A percentile compares a stretch with the other conserved stretches of the same genome.
Evolutionary conservation across 2,113 vertebrate genomes (phyloP).

Genomic region (Gasterosteus nipponicus): DNA sequence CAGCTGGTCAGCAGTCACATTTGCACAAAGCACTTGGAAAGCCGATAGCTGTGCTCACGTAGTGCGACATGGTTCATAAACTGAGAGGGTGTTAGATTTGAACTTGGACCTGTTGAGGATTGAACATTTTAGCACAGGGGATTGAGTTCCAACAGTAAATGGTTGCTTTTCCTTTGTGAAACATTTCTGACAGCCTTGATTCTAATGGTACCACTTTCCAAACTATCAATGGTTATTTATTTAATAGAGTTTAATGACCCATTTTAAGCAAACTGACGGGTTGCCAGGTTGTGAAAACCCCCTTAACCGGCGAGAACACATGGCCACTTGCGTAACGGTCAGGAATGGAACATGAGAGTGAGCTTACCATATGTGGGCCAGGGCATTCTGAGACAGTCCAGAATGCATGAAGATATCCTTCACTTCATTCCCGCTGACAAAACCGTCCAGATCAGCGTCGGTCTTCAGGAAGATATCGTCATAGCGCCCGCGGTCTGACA

Average conservation of each 20-base stretch:
- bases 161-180: not conserved
- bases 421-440: slow-evolving; percentile 94
- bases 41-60: not conserved
- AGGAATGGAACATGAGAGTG: not conserved
- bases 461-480: slow-evolving; percentile 98
- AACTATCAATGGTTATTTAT: not conserved
- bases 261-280: not conserved
- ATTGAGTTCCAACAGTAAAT: not conserved
- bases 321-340: not conserved
- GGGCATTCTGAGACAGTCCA: slow-evolving; percentile 90
- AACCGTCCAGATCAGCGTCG: slow-evolving; percentile 93
- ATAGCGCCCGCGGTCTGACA: slow-evolving; percentile 89
- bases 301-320: not conserved
- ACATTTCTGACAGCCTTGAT: not conserved
- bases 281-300: not conserved
- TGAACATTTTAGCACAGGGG: not conserved
- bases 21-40: not conserved
- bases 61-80: not conserved
- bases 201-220: not conserved
- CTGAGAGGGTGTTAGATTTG: not conserved
- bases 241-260: not conserved
- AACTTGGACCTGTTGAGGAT: not conserved
- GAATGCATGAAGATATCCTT: slow-evolving; percentile 99
- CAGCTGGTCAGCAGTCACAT: not conserved
- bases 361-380: slow-evolving; percentile 96